A percentile compares a stretch with the other conserved stretches of the same genome.
phyloP scores from a whole-genome alignment of 2,888 invertebrate species.

The Mantis religiosa region DNA sequence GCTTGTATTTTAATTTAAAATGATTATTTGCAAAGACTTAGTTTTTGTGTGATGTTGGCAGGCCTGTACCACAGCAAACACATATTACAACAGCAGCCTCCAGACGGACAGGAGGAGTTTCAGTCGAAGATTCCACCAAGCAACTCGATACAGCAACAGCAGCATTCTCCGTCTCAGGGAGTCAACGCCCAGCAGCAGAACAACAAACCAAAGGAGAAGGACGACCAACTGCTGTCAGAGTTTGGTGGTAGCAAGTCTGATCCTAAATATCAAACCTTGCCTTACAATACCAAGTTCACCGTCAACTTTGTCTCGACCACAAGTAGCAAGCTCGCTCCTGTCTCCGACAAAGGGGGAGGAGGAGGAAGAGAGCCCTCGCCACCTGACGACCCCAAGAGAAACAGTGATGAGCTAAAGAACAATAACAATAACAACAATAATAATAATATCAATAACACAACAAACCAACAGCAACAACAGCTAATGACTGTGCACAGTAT shows the following conservation, averaged over 20 bases:
- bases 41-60: not conserved
- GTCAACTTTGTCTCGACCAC: slow-evolving; percentile 49
- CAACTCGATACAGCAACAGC: not conserved
- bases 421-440: slow-evolving; percentile 31
- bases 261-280: slow-evolving; percentile 87
- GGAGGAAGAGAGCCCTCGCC: slow-evolving; percentile 34
- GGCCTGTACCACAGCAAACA: not conserved
- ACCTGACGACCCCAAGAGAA: slow-evolving; percentile 34
- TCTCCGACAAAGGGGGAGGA: slow-evolving; percentile 31
- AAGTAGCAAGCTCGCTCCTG: slow-evolving; percentile 41
- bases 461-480: slow-evolving; percentile 20
- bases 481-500: slow-evolving; percentile 32
- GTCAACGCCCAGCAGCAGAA: not conserved
- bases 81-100: slow-evolving; percentile 36
- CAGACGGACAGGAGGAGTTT: slow-evolving; percentile 36
- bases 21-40: slow-evolving; percentile 45
- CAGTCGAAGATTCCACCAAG: slow-evolving; percentile 26
- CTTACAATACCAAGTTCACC: slow-evolving; percentile 82
- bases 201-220: slow-evolving; percentile 40
- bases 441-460: slow-evolving; percentile 28
- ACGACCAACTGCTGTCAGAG: slow-evolving; percentile 59
- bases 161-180: not conserved
- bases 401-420: slow-evolving; percentile 33
- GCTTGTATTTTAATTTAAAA: too few relatives aligned
- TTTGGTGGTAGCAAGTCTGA: slow-evolving; percentile 79